These are phyloP conservation scores for Trinectes maculatus DNA, from an alignment of 2,113 vertebrate species.

Conservation along the genomic window DNA sequence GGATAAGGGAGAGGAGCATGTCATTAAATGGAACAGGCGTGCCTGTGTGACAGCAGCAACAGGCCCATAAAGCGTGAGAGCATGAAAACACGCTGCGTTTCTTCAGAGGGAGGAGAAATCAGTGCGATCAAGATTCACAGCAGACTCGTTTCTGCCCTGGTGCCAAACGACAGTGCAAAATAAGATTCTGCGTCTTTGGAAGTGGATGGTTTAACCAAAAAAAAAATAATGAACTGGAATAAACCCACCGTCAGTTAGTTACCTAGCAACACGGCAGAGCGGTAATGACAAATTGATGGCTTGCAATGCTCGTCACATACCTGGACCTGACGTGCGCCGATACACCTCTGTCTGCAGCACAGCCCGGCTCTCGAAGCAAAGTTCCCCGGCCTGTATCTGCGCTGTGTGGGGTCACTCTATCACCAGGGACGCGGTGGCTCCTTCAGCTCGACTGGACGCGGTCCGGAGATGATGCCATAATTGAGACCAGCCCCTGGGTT, in stretches of 20 bases:
- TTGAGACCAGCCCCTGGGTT: slow-evolving; percentile 24
- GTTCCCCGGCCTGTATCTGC: slow-evolving; percentile 43
- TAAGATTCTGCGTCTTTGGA: slow-evolving; percentile 13
- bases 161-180: background rate
- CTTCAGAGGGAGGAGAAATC: slow-evolving; percentile 5
- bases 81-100: slow-evolving; percentile 7
- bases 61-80: background rate
- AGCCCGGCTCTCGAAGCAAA: slow-evolving; percentile 40
- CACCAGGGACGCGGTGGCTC: background rate
- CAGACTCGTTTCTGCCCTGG: too few relatives aligned
- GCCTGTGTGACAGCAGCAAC: slow-evolving; percentile 44
- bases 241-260: slow-evolving; percentile 75
- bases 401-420: background rate
- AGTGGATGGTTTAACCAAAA: background rate
- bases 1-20: background rate
- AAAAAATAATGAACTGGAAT: slow-evolving; percentile 69
- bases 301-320: slow-evolving; percentile 68
- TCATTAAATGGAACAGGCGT: slow-evolving; percentile 26
- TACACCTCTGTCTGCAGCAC: slow-evolving; percentile 1
- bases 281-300: slow-evolving; percentile 68
- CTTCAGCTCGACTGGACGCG: slow-evolving; percentile 31
- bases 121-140: too few relatives aligned
- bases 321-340: slow-evolving; percentile 61
- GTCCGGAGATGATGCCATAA: slow-evolving; percentile 45
- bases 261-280: slow-evolving; percentile 81